A percentile compares a stretch with the other conserved stretches of the same genome.
Evolutionary conservation across 2,113 vertebrate species (phyloP).

Genomic region (Thalassarche chlororhynchos): DNA sequence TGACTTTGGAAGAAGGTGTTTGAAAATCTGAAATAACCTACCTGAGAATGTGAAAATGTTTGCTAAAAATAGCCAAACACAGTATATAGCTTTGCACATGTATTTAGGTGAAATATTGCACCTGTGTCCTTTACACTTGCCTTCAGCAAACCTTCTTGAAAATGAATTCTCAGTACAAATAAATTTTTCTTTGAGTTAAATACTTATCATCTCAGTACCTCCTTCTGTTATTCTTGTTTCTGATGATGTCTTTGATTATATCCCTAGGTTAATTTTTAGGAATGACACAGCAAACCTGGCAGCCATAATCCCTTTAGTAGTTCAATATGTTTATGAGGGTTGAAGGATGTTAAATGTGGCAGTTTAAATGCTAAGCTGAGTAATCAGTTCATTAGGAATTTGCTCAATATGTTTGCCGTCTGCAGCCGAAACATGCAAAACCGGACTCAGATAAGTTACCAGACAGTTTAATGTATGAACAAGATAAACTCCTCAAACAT

Average conservation of each 20-base stretch:
- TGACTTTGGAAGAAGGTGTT: not conserved
- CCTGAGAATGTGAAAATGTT: not conserved
- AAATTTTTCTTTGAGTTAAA: not conserved
- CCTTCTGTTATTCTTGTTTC: not conserved
- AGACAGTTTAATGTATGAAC: not conserved
- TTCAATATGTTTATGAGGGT: conserved; percentile 66
- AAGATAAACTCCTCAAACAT: not conserved
- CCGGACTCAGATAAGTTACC: conserved; percentile 48
- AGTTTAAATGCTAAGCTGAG: conserved; percentile 71
- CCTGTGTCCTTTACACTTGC: not conserved
- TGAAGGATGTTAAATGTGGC: conserved; percentile 60
- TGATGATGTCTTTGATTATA: conserved; percentile 57
- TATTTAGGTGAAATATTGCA: not conserved
- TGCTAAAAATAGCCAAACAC: not conserved
- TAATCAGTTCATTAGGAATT: conserved; percentile 73
- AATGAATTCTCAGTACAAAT: not conserved
- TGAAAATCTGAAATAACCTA: not conserved
- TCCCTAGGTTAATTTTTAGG: conserved; percentile 59
- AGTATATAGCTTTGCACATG: not conserved
- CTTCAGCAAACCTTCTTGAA: not conserved
- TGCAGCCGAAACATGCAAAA: conserved; percentile 25
- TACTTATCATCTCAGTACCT: not conserved
- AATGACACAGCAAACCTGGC: conserved; percentile 34
- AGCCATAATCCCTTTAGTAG: conserved; percentile 55
- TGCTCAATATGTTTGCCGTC: conserved; percentile 50